Base-by-base conservation (phyloP, 2,888 invertebrate species). In the Lasioglossum malachurum region DNA sequence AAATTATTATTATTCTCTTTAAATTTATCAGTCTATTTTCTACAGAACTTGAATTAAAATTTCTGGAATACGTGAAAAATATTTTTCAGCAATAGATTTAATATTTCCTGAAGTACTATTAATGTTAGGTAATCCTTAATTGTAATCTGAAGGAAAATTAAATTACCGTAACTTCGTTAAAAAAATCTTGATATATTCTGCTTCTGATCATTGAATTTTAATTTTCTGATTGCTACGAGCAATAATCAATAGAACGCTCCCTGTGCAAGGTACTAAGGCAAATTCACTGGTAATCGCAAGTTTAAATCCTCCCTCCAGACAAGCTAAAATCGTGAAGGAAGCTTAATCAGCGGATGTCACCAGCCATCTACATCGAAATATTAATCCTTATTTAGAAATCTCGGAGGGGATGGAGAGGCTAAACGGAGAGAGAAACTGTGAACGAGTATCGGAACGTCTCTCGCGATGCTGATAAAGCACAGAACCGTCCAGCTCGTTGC, bases 401-500 rank as follows among this genome's bases (percentile, higher is more conserved):
- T 49, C 53, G n/a, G 16, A 4, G 74, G 57, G 69, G 38, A 4
- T 2, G 31, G 67, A 3, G 67, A 23, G 69, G 41, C n/a, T n/a
- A 14, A 78, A 64, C 38, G 27, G n/a, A 31, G 71, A 38, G 38
- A 16, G 72, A 27, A 46, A 57, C 57, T 38, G n/a, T 44, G 75
- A 79, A 41, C 38, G 75, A 75, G 73, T 41, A 80, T 82, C 78
- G 35, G 72, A 38, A 79, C 53, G 72, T 72, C 72, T 84, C 87
- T 41, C 72, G 75, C 74, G 46, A 77, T 53, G 79, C 88, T 91
- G 92, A 92, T 92, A 92, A 92, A 92, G 84, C 90, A 86, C 82
- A 82, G 74, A 77, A 82, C 75, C 84, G 83, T 88, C 84, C 86
- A 82, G 77, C 73, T 86, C 57, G 88, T 87, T 83, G 88, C 74